Evolutionary conservation across 2,888 invertebrate genomes (phyloP).

Genomic region (Dolichomitus sp.): DNA sequence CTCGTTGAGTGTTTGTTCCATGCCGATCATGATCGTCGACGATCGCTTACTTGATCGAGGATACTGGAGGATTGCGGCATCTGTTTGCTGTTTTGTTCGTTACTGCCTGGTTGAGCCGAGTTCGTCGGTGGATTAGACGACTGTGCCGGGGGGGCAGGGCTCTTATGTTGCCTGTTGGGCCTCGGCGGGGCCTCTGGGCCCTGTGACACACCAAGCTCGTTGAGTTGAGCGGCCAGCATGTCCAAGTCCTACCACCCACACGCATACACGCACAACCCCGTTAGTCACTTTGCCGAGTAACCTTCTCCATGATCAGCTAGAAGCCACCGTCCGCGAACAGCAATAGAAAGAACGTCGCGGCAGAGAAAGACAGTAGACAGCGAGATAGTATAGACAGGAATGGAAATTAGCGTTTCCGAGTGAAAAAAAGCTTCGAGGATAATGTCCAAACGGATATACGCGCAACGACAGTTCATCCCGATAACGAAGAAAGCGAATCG

Average conservation of each 20-base stretch:
- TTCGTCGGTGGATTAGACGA: slow-evolving; percentile 75
- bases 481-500: background rate
- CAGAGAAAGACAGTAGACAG: slow-evolving; percentile 42
- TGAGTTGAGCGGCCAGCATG: slow-evolving; percentile 97
- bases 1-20: slow-evolving; percentile 17
- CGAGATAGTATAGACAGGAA: slow-evolving; percentile 29
- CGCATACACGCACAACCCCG: slow-evolving; percentile 80
- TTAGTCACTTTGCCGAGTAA: slow-evolving; percentile 78
- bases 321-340: slow-evolving; percentile 61
- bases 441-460: slow-evolving; percentile 13
- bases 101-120: slow-evolving; percentile 79
- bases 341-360: slow-evolving; percentile 30
- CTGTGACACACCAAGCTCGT: slow-evolving; percentile 95
- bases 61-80: slow-evolving; percentile 84
- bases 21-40: slow-evolving; percentile 46
- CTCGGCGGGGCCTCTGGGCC: slow-evolving; percentile 92
- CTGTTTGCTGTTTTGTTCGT: slow-evolving; percentile 84
- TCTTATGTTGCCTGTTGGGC: slow-evolving; percentile 84
- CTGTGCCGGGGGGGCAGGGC: slow-evolving; percentile 75
- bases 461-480: background rate
- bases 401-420: slow-evolving; percentile 33
- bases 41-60: slow-evolving; percentile 82
- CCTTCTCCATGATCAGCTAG: slow-evolving; percentile 59
- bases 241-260: slow-evolving; percentile 94
- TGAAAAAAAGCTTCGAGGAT: slow-evolving; percentile 2